Evolutionary conservation across 2,113 vertebrate species (phyloP), one percentile per base, ranked within the genome.

Genomic region (Lathamus discolor): DNA sequence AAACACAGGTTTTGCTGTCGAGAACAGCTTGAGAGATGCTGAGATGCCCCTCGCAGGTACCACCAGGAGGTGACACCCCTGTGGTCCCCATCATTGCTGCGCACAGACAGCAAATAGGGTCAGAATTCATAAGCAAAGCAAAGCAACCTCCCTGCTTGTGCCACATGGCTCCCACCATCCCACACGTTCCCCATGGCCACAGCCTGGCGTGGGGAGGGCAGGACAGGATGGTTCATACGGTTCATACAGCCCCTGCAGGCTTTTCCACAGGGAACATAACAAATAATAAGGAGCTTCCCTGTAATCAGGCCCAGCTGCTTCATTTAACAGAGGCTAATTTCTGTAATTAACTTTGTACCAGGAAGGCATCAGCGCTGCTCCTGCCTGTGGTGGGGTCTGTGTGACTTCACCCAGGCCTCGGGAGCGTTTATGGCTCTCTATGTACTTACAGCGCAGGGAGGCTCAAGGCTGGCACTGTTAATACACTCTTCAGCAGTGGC

Each of bases 261-360:
- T 10, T 41, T 80, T 55, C 51, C 41, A 0, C 13, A 7, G 63
- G 15, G 3, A 17, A 59, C 41, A 44, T 44, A 14, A 31, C 2
- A 49, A 57, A 51, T 3, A n/a, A 55, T 5, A 52, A 62, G 75
- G 59, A 2, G 1, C 62, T 72, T 70, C 27, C 7, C 51, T 68
- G 52, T 76, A 93, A 91, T 93, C 83, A 80, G 63, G 83, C 76
- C 48, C 23, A 76, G 68, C 73, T 79, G 70, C 57, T 83, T 83
- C 72, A 83, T 86, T 93, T 25, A 93, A 67, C 41, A 83, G 90
- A 69, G 46, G 84, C 90, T 94, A 78, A 88, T 91, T 79, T 73
- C 31, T 82, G 88, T 94, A 93, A 96, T 95, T 92, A 94, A 83
- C 89, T 94, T 84, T 92, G 86, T 49, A 61, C 57, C 93, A 89